Conservation (phyloP, 1,140 invertebrate species). For the Trypoxylus dichotomus region DNA sequence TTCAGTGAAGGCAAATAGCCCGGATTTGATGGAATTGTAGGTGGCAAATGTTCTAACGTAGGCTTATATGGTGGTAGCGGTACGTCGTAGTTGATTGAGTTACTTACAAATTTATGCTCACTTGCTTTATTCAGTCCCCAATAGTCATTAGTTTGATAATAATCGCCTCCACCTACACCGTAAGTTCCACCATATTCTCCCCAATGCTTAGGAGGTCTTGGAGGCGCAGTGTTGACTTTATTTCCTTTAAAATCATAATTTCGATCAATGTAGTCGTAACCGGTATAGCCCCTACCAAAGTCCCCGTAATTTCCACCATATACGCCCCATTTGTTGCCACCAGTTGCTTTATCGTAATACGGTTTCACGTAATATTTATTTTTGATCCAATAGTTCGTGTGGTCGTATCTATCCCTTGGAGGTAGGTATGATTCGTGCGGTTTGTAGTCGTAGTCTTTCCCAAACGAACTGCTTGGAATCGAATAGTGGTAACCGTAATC, state of each 20-base stretch:
- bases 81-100: background rate
- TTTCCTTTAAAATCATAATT: background rate
- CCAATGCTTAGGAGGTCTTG: slow-evolving; percentile 44
- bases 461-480: background rate
- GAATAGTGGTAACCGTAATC: slow-evolving; percentile 27
- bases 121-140: slow-evolving; percentile 43
- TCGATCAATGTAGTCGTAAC: background rate
- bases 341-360: background rate
- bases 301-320: slow-evolving; percentile 55
- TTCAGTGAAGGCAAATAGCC: slow-evolving; percentile 27
- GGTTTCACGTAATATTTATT: slow-evolving; percentile 29
- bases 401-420: slow-evolving; percentile 13
- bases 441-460: slow-evolving; percentile 22
- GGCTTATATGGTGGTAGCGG: slow-evolving; percentile 21
- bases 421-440: slow-evolving; percentile 34
- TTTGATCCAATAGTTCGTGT: slow-evolving; percentile 36
- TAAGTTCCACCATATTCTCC: slow-evolving; percentile 51
- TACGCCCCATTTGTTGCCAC: slow-evolving; percentile 41
- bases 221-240: slow-evolving; percentile 1
- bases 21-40: background rate
- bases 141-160: slow-evolving; percentile 49
- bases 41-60: background rate
- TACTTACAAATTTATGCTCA: background rate
- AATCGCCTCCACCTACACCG: slow-evolving; percentile 43
- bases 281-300: slow-evolving; percentile 28